Evolutionary conservation across 2,113 vertebrate genomes (phyloP), one percentile per base, ranked within the genome.

Genomic region (Forbesichthys agassizii): DNA sequence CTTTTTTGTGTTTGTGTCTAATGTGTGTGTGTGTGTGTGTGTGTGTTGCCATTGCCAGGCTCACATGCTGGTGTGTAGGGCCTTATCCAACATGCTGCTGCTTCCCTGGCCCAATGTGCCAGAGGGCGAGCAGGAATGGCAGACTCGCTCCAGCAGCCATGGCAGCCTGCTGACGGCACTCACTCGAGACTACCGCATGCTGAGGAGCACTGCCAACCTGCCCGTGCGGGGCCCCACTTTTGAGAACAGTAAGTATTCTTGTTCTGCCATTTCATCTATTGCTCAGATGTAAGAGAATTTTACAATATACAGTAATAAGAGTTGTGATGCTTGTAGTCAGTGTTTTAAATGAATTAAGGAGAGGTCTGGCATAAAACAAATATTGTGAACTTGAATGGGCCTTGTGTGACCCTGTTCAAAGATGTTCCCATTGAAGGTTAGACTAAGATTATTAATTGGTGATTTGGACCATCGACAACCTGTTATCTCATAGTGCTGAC

Each of bases 101-200:
- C 92, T 99, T 53, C 96, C 97, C 0, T 99, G 98, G 96, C 96
- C 96, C 48, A 97, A 95, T 62, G 91, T 98, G 16, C 93, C 96
- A 0, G 98, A 99, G 87, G 92, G 78, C 0, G 98, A 99, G 57
- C 98, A 99, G 89, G 96, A 99, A 82, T 99, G 98, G 98, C 93
- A 92, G 0, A 93, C 94, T 8, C 96, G 98, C 69, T 99, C 98
- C 66, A 89, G 92, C 86, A 98, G 93, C 91, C 96, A 99, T 0
- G 87, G 89, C 88, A 98, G 91, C 86, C 92, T 99, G 0, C 77
- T 99, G 77, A 92, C 94, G 1, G 93, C 96, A 0, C 95, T 99
- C 59, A 96, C 96, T 0, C 89, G 94, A 48, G 92, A 98, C 14
- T 99, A 98, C 81, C 93, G 95, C 5, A 90, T 80, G 53, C 88